A percentile compares a stretch with the other conserved stretches of the same genome.
Evolutionary conservation across 2,888 invertebrate species (phyloP).

Genomic region (Dioctria rufipes): DNA sequence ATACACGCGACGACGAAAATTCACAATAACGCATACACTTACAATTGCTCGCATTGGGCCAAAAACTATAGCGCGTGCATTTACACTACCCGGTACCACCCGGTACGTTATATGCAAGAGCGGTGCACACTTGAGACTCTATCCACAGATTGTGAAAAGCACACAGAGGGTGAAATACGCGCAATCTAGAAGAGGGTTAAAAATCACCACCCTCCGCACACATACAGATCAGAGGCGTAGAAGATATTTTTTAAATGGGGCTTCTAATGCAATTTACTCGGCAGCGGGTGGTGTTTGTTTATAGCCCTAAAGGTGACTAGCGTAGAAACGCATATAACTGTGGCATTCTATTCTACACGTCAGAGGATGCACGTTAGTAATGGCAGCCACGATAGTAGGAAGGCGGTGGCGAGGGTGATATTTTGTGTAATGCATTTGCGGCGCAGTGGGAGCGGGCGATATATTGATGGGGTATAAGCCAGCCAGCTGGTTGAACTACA

Average conservation of each 20-base stretch:
- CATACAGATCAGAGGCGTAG: constrained; percentile 45
- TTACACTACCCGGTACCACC: constrained; percentile 6
- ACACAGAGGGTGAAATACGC: constrained; percentile 47
- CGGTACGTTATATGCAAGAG: constrained; percentile 18
- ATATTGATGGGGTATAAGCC: constrained; percentile 27
- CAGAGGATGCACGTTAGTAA: constrained; percentile 31
- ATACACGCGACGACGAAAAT: neutral
- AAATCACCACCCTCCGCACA: constrained; percentile 38
- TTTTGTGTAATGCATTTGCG: constrained; percentile 52
- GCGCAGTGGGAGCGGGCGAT: constrained; percentile 37
- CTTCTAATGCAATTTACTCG: constrained; percentile 40
- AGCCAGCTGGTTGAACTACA: too few species aligned
- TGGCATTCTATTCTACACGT: constrained; percentile 1
- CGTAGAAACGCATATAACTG: constrained; percentile 24
- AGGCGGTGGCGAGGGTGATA: constrained; percentile 46
- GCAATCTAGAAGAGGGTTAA: constrained; percentile 49
- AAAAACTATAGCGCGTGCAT: constrained; percentile 16
- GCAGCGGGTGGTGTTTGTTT: constrained; percentile 16
- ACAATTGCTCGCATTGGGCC: neutral
- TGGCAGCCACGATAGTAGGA: constrained; percentile 48
- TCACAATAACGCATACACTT: constrained; percentile 18
- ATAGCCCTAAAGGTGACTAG: constrained; percentile 30
- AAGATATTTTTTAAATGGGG: constrained; percentile 36
- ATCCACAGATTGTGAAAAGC: constrained; percentile 41
- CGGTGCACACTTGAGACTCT: constrained; percentile 29